Conservation (phyloP, 2,113 vertebrate genomes). For the Hyperoodon ampullatus region DNA sequence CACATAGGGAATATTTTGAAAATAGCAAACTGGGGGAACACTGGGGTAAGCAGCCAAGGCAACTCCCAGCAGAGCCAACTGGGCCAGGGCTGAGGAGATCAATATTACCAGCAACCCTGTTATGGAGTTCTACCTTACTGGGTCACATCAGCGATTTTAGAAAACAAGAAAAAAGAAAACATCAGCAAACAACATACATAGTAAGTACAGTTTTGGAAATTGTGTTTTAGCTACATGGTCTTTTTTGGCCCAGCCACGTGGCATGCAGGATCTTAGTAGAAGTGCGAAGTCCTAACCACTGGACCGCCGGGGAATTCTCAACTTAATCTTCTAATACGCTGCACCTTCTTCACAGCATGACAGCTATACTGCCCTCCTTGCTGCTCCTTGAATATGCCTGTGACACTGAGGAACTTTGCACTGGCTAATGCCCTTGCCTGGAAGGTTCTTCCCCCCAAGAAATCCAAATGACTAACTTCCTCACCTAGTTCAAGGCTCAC, state of each 20-base stretch:
- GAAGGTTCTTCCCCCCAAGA: neutral
- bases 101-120: neutral
- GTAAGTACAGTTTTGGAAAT: slow-evolving; percentile 10
- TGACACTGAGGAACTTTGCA: neutral
- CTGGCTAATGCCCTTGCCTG: neutral
- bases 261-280: too few relatives aligned
- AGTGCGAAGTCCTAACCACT: too few relatives aligned
- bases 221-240: neutral
- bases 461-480: neutral
- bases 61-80: neutral
- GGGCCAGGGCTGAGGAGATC: neutral
- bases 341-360: neutral
- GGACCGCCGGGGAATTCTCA: too few relatives aligned
- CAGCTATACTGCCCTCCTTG: neutral
- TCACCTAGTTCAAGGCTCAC: neutral
- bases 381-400: neutral
- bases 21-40: neutral
- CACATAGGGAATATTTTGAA: neutral
- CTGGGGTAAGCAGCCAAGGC: neutral
- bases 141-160: neutral
- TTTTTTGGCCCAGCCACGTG: too few relatives aligned
- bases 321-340: neutral
- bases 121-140: neutral
- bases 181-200: neutral
- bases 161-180: neutral